Percentiles rank a stretch among this genome's conserved stretches.
phyloP scores from a whole-genome alignment of 64 coral and sea anemone genomes.

The Acropora yongei region DNA sequence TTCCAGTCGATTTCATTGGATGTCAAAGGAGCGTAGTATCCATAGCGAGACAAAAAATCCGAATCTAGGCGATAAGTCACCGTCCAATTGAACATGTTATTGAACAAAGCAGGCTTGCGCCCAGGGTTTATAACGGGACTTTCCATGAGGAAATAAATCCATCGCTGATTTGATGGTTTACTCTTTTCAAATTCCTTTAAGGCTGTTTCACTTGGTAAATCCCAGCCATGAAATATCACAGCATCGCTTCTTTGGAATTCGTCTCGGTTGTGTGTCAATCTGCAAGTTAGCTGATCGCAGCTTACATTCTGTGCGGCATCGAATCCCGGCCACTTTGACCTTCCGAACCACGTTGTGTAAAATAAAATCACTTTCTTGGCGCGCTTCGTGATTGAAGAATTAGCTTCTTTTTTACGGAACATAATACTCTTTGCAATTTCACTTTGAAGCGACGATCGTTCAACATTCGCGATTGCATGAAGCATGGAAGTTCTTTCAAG shows the following conservation, averaged over 20 bases:
- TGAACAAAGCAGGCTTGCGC: background rate
- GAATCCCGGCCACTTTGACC: too few relatives aligned
- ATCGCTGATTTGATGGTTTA: constrained; percentile 44
- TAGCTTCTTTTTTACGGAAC: background rate
- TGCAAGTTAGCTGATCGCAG: background rate
- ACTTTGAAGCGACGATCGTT: too few relatives aligned
- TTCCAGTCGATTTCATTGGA: background rate
- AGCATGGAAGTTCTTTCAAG: background rate
- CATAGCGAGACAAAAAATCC: constrained; percentile 53
- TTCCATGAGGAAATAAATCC: constrained; percentile 76
- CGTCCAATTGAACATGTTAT: constrained; percentile 56
- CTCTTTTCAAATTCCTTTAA: background rate
- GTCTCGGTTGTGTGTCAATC: background rate
- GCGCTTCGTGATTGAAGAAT: background rate
- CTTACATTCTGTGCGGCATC: too few relatives aligned
- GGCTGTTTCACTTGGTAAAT: constrained; percentile 11
- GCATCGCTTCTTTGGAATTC: background rate
- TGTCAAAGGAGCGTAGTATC: constrained; percentile 22
- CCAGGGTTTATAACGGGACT: constrained; percentile 32
- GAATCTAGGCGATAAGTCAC: constrained; percentile 76
- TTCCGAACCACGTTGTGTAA: too few relatives aligned
- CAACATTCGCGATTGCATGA: too few relatives aligned
- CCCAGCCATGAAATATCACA: constrained; percentile 50
- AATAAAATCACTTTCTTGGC: too few relatives aligned
- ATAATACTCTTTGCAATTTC: too few relatives aligned